These are phyloP conservation scores for Cladopsammia gracilis DNA, from an alignment of 64 coral and sea anemone species.

Conservation along the genomic window DNA sequence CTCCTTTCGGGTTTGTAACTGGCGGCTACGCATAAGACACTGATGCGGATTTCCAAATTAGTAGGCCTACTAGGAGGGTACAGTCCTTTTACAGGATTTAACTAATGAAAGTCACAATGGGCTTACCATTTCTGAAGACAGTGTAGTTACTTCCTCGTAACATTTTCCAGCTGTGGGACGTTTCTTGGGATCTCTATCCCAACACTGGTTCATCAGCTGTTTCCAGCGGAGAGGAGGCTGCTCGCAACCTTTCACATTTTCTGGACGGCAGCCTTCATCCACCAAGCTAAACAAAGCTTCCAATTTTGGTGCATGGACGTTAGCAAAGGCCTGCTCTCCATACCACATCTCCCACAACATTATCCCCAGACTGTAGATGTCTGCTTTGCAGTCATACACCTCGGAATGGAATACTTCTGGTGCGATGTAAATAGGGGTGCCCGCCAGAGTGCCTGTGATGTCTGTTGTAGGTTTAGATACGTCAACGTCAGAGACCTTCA, in stretches of 20 bases:
- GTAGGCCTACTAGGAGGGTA: no score
- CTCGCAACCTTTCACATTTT: not conserved
- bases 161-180: constrained; percentile 8
- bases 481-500: constrained; percentile 1
- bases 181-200: not conserved
- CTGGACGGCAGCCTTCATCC: constrained; percentile 27
- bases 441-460: constrained; percentile 26
- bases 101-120: no score
- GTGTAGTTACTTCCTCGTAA: not conserved
- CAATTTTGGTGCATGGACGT: not conserved
- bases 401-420: constrained; percentile 8
- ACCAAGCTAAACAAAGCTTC: not conserved
- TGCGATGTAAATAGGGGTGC: not conserved
- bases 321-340: constrained; percentile 23
- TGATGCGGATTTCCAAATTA: no score
- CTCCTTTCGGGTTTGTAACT: no score
- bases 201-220: constrained; percentile 16
- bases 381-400: constrained; percentile 15
- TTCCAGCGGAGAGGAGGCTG: not conserved
- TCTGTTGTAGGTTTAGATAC: not conserved
- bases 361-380: constrained; percentile 55
- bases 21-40: no score
- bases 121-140: no score
- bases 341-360: constrained; percentile 70
- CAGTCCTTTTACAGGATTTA: no score